Base-by-base conservation (phyloP, 2,113 vertebrate species). In the Cryptotis parvus region DNA sequence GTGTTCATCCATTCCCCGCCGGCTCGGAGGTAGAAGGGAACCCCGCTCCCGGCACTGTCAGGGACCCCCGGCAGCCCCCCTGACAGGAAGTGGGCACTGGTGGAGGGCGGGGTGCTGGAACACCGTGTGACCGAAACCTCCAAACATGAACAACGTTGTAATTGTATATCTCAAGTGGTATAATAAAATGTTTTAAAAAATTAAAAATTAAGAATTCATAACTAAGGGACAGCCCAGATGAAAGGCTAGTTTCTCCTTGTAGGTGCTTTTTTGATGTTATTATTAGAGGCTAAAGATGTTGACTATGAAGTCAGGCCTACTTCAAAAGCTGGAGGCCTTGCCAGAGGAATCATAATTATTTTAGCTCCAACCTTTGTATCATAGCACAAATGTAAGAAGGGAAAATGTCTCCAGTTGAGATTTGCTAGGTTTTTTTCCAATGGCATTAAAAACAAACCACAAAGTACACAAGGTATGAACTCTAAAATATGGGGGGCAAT, bases 341-440 rank as follows among this genome's bases (percentile, higher is more conserved):
- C 88, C 95, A 90, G 49, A 91, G 41, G 84, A 14, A 69, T 90
- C 82, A 83, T 88, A 82, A 91, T 93, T 85, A 95, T 94, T 89
- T 93, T 73, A 91, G 85, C 90, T 72, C 39, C 61, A 84, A 39
- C 24, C 49, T 90, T 84, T 84, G 49, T 84, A 35, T 92, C 58
- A n/a, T 22, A 76, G 18, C 37, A 68, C 41, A 18, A 45, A 6
- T 11, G 29, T 31, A 86, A 77, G 63, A 90, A 91, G 72, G 27
- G 43, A 80, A 81, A 91, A 69, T 63, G 55, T 41, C 80, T 93
- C 31, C 66, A 94, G 26, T 72, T 69, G 58, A 93, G 55, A 14
- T 18, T 41, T 49, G 45, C 10, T 49, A 14, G 2, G 10, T 6
- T 49, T 77, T 73, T 63, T 79, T 61, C 76, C 0, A 84, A 91